These are phyloP conservation scores for Lycocorax pyrrhopterus DNA, from an alignment of 2,113 vertebrate genomes.

Conservation along the genomic window DNA sequence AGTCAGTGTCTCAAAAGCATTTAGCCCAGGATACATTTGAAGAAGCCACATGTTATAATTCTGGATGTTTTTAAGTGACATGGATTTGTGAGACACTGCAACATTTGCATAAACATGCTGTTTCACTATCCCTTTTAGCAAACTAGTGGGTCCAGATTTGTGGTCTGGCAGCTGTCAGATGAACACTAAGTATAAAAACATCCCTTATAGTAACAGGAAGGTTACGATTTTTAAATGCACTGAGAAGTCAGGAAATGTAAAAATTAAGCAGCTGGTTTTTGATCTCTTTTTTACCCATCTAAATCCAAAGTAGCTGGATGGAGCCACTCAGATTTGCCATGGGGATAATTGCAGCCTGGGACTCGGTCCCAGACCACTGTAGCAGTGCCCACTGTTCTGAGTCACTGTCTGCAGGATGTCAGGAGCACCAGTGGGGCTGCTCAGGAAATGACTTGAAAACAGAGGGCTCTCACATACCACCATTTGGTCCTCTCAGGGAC, in stretches of 20 bases:
- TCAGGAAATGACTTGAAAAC: not conserved
- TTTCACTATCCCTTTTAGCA: not conserved
- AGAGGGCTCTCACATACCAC: not conserved
- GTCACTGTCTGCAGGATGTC: not conserved
- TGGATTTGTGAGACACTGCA: not conserved
- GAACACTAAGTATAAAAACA: not conserved
- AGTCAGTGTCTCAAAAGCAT: not conserved
- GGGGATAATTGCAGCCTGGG: not conserved
- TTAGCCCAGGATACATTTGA: not conserved
- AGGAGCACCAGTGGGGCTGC: not conserved
- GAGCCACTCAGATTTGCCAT: not conserved
- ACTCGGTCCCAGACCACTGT: not conserved
- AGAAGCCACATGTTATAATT: not conserved
- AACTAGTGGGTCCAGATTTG: not conserved
- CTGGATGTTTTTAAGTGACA: not conserved
- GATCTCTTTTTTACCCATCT: not conserved
- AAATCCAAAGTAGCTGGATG: not conserved
- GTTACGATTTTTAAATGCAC: not conserved
- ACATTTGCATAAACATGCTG: not conserved
- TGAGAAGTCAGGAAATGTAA: not conserved
- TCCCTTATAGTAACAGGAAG: not conserved
- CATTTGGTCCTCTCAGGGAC: not conserved
- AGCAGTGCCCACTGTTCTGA: not conserved
- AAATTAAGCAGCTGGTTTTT: not conserved
- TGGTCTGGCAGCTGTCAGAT: constrained; percentile 6